Evolutionary conservation across 2,113 vertebrate species (phyloP).

Genomic region (Mesitornis unicolor): DNA sequence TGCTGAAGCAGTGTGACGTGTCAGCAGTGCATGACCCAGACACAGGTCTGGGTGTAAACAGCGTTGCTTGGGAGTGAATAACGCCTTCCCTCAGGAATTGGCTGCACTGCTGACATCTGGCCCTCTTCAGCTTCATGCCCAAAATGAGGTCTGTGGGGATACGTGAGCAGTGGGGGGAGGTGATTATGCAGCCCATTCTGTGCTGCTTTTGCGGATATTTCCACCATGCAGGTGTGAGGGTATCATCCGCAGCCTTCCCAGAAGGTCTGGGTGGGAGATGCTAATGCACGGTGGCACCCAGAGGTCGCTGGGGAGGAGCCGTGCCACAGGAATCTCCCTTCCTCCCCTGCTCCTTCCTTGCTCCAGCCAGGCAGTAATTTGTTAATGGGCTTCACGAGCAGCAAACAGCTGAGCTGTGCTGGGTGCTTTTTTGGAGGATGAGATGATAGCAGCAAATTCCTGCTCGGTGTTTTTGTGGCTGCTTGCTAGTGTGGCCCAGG

Average conservation of each 20-base stretch:
- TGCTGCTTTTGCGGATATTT: not conserved
- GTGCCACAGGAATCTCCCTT: not conserved
- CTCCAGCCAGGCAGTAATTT: conserved; percentile 8
- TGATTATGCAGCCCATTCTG: not conserved
- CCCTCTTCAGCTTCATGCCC: not conserved
- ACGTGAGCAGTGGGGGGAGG: not conserved
- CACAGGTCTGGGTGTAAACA: not conserved
- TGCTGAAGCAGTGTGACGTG: not conserved
- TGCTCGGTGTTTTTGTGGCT: not conserved
- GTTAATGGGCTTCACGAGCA: not conserved
- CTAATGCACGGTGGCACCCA: accelerated
- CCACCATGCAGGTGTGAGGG: not conserved
- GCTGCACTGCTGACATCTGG: not conserved
- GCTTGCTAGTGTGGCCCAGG: accelerated
- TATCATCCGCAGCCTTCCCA: not conserved
- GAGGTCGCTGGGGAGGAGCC: not conserved
- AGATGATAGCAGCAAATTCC: not conserved
- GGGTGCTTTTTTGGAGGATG: not conserved
- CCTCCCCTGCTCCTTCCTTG: not conserved
- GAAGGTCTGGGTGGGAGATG: not conserved
- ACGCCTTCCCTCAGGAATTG: accelerated
- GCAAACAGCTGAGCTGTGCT: not conserved
- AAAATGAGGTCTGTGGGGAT: not conserved
- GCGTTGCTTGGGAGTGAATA: not conserved
- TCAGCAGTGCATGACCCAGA: not conserved